Conservation (phyloP, 2,797 vertebrate species). For the Eulemur rubriventer region DNA sequence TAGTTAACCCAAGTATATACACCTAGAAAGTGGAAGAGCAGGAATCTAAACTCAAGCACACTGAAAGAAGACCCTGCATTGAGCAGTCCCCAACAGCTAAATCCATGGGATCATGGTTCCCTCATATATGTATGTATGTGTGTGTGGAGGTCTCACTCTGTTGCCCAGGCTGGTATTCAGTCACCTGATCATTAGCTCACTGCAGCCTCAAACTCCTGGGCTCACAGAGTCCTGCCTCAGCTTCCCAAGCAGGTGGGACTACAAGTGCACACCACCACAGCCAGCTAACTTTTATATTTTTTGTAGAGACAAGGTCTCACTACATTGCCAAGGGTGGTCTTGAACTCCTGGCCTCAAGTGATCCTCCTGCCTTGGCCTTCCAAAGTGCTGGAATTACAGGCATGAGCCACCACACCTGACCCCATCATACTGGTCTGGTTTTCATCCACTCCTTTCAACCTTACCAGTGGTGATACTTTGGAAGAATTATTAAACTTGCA, state of each 20-base stretch:
- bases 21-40: not conserved
- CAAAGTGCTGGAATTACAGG: not conserved
- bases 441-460: not conserved
- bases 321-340: not conserved
- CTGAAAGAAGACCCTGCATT: accelerated
- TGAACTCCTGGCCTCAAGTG: not conserved
- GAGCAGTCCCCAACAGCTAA: not conserved
- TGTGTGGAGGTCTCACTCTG: not conserved
- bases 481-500: not conserved
- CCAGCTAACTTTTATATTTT: not conserved
- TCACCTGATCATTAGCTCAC: not conserved
- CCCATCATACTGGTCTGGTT: accelerated
- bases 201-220: not conserved
- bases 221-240: not conserved
- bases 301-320: not conserved
- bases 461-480: not conserved
- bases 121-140: not conserved
- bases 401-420: not conserved
- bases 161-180: not conserved
- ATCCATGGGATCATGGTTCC: not conserved
- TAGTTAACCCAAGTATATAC: not conserved
- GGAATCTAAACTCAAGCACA: no score
- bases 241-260: not conserved
- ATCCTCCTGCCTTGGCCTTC: not conserved
- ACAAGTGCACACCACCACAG: not conserved